Evolutionary conservation across 2,888 invertebrate genomes (phyloP).

Genomic region (Villa cingulata): DNA sequence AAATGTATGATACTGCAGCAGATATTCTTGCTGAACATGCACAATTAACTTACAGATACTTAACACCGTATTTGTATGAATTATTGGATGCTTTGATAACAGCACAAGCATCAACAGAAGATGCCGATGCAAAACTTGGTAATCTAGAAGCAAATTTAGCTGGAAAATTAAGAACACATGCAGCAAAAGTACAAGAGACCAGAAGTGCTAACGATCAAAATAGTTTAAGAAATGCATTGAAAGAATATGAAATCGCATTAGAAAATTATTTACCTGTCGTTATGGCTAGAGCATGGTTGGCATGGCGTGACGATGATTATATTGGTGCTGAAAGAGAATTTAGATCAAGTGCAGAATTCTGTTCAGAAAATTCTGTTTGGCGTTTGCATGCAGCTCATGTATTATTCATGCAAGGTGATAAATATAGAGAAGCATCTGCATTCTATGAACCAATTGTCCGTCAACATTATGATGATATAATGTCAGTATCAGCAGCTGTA

Average conservation of each 20-base stretch:
- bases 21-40: slow-evolving; percentile 96
- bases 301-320: slow-evolving; percentile 95
- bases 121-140: slow-evolving; percentile 91
- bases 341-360: slow-evolving; percentile 93
- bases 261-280: slow-evolving; percentile 92
- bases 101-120: slow-evolving; percentile 90
- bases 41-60: slow-evolving; percentile 87
- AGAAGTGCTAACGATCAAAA: slow-evolving; percentile 79
- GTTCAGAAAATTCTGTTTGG: slow-evolving; percentile 95
- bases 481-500: slow-evolving; percentile 94
- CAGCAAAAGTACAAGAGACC: slow-evolving; percentile 89
- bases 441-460: slow-evolving; percentile 97
- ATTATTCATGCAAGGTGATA: slow-evolving; percentile 97
- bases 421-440: slow-evolving; percentile 93
- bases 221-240: slow-evolving; percentile 75
- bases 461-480: slow-evolving; percentile 83
- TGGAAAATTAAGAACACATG: slow-evolving; percentile 76
- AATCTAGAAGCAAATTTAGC: slow-evolving; percentile 84
- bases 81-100: slow-evolving; percentile 94
- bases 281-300: slow-evolving; percentile 99
- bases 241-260: slow-evolving; percentile 76
- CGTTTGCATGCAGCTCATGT: slow-evolving; percentile 97
- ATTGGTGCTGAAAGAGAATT: slow-evolving; percentile 93
- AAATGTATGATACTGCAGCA: slow-evolving; percentile 94
- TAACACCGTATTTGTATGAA: slow-evolving; percentile 87